Evolutionary conservation across 1,140 invertebrate species (phyloP).

Genomic region (Cardiocondyla obscurior): DNA sequence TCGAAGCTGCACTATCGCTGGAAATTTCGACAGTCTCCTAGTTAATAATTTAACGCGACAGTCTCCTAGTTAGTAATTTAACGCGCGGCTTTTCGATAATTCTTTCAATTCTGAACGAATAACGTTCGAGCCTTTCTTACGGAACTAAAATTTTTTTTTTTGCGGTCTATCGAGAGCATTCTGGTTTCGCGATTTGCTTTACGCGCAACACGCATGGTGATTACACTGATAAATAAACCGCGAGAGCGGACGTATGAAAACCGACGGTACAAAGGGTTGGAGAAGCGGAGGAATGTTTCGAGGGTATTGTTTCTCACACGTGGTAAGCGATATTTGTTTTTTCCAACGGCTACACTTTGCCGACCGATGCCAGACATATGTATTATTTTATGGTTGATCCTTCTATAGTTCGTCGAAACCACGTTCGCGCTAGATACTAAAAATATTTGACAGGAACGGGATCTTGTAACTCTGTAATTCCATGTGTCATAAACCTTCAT

Average conservation of each 20-base stretch:
- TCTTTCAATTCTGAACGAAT: not conserved
- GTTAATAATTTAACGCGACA: not conserved
- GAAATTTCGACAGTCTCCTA: not conserved
- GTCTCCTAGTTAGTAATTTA: not conserved
- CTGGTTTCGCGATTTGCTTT: not conserved
- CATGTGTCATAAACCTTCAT: not conserved
- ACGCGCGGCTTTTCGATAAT: not conserved
- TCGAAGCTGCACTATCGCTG: not conserved
- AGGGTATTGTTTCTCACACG: slow-evolving; percentile 2
- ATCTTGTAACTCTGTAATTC: not conserved
- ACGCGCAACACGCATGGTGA: not conserved
- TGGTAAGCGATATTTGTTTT: slow-evolving; percentile 38
- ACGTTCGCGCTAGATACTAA: not conserved
- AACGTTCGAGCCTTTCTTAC: not conserved
- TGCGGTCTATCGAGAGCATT: not conserved
- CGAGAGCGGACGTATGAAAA: not conserved
- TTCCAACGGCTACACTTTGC: slow-evolving; percentile 3
- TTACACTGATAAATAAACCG: not conserved
- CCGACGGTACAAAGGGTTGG: not conserved
- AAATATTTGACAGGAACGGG: not conserved
- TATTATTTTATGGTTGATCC: slow-evolving; percentile 29
- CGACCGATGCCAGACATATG: not conserved
- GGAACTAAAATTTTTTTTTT: not conserved
- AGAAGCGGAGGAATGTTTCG: not conserved
- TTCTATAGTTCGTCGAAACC: not conserved